These are phyloP conservation scores for Albula goreensis DNA, from an alignment of 2,113 vertebrate genomes.

Conservation along the genomic window DNA sequence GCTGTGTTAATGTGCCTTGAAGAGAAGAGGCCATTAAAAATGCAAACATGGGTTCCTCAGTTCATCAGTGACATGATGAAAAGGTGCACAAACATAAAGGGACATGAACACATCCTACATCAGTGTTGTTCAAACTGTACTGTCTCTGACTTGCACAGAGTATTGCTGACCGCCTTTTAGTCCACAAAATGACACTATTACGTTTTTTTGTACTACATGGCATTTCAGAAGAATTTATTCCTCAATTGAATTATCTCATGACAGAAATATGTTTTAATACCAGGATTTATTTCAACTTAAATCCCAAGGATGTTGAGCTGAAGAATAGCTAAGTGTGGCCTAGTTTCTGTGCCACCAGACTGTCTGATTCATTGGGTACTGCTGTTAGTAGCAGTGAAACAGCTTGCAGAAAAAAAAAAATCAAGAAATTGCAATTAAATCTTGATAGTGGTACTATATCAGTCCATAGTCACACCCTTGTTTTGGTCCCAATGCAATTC, in stretches of 20 bases:
- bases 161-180: neutral
- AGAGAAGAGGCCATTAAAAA: no score
- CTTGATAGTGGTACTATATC: neutral
- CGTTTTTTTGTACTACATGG: neutral
- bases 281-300: constrained; percentile 7
- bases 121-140: neutral
- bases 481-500: neutral
- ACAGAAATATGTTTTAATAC: neutral
- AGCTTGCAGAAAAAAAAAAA: neutral
- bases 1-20: no score
- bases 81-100: no score
- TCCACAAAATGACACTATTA: neutral
- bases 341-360: neutral
- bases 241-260: neutral
- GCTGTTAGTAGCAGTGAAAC: neutral
- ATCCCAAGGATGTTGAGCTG: constrained; percentile 7
- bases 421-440: neutral
- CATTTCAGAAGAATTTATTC: neutral
- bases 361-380: neutral
- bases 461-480: neutral
- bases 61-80: no score
- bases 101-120: no score
- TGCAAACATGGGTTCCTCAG: no score
- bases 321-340: neutral
- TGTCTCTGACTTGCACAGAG: neutral